Percentiles rank a stretch among this genome's conserved stretches.
Conservation (phyloP, 2,113 vertebrate species). For the Cardinalis cardinalis region DNA sequence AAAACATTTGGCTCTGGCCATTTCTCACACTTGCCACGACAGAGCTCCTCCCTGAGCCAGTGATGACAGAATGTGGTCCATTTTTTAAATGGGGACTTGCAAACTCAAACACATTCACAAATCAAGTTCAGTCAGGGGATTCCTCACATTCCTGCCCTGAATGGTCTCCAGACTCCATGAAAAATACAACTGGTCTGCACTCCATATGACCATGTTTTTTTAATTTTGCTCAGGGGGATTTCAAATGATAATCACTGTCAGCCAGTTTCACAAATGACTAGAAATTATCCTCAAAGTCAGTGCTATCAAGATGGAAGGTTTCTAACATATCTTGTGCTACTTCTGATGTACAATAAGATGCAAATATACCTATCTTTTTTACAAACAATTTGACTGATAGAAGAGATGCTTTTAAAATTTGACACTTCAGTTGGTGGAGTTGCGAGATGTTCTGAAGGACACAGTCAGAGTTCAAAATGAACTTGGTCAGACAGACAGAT, state of each 20-base stretch:
- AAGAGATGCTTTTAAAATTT: constrained; percentile 12
- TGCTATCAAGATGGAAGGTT: neutral
- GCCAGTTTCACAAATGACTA: neutral
- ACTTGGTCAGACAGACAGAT: neutral
- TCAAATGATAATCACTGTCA: neutral
- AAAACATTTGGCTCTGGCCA: neutral
- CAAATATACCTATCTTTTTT: neutral
- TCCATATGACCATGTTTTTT: constrained; percentile 1
- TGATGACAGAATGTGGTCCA: neutral
- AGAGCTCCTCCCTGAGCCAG: neutral
- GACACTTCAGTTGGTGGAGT: neutral
- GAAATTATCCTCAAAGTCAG: neutral
- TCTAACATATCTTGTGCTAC: neutral
- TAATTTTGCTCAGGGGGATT: neutral
- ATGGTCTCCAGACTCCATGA: neutral
- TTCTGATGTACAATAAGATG: neutral
- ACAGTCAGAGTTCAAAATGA: neutral
- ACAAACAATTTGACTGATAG: neutral
- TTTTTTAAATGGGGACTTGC: constrained; percentile 4
- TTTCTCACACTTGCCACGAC: neutral
- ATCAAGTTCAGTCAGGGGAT: constrained; percentile 10
- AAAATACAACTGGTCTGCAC: neutral
- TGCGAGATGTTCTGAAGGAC: neutral
- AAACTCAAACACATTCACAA: neutral
- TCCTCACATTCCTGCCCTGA: neutral